Conservation (phyloP, 2,113 vertebrate species). For the Phoxinus phoxinus region DNA sequence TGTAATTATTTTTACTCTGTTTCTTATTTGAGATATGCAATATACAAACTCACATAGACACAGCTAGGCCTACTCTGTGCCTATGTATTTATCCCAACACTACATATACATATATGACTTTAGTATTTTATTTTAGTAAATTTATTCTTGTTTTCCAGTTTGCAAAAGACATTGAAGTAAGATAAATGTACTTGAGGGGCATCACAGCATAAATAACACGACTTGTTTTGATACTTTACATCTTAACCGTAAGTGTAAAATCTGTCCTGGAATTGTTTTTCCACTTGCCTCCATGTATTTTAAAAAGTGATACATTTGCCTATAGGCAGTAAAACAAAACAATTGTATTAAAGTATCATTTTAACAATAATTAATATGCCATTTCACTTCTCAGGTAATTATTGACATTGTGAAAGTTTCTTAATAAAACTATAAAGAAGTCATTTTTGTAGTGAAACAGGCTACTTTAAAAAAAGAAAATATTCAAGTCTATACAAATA, state of each 20-base stretch:
- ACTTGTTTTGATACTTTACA: background rate
- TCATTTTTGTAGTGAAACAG: background rate
- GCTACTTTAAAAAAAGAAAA: background rate
- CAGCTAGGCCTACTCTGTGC: no score
- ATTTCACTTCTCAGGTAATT: background rate
- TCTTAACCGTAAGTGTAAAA: background rate
- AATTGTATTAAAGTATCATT: background rate
- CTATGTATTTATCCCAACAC: background rate
- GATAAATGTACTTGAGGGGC: background rate
- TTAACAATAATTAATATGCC: background rate
- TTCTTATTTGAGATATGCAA: background rate
- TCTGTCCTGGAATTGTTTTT: background rate
- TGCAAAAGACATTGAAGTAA: background rate
- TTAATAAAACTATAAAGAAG: background rate
- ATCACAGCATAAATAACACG: background rate
- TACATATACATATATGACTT: no score
- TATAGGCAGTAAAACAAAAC: background rate
- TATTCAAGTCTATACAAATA: background rate
- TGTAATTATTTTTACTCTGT: background rate
- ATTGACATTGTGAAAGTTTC: background rate
- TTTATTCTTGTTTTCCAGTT: no score
- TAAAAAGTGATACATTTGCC: background rate
- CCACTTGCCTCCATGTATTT: background rate
- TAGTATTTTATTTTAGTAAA: no score
- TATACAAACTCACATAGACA: no score